These are phyloP conservation scores for Chelmon rostratus DNA, from an alignment of 2,797 vertebrate species.

Conservation along the genomic window DNA sequence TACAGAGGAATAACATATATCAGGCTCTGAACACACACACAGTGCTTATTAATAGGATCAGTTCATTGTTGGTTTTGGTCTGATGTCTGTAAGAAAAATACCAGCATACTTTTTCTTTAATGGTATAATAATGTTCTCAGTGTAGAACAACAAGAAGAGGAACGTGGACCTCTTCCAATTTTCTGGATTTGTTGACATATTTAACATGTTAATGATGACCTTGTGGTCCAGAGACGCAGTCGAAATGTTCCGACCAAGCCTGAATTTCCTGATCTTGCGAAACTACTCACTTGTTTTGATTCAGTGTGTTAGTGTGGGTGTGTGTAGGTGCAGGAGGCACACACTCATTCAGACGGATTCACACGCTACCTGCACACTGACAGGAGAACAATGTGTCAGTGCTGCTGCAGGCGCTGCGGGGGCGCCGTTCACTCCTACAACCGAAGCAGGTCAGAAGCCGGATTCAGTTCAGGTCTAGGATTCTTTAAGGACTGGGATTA, in stretches of 20 bases:
- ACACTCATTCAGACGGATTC: background rate
- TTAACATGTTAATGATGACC: background rate
- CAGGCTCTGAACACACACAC: background rate
- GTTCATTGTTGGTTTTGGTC: background rate
- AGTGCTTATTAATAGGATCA: background rate
- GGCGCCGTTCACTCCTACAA: background rate
- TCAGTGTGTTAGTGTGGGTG: slow-evolving; percentile 1
- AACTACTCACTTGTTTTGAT: slow-evolving; percentile 14
- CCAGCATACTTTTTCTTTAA: background rate
- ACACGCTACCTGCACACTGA: background rate
- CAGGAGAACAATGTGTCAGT: background rate
- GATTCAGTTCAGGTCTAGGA: background rate
- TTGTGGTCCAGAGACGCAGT: background rate
- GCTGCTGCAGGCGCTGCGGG: background rate
- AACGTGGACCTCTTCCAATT: slow-evolving; percentile 21
- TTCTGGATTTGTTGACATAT: background rate
- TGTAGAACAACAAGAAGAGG: background rate
- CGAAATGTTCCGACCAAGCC: slow-evolving; percentile 36
- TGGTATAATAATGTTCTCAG: background rate
- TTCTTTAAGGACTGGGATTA: background rate
- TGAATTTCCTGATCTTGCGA: slow-evolving; percentile 52
- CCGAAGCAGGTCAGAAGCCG: background rate
- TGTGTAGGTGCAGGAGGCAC: background rate
- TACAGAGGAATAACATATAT: background rate
- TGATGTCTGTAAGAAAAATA: background rate